A percentile compares a stretch with the other conserved stretches of the same genome.
phyloP scores from a whole-genome alignment of 1,140 invertebrate genomes.

The Hycleus cichorii region DNA sequence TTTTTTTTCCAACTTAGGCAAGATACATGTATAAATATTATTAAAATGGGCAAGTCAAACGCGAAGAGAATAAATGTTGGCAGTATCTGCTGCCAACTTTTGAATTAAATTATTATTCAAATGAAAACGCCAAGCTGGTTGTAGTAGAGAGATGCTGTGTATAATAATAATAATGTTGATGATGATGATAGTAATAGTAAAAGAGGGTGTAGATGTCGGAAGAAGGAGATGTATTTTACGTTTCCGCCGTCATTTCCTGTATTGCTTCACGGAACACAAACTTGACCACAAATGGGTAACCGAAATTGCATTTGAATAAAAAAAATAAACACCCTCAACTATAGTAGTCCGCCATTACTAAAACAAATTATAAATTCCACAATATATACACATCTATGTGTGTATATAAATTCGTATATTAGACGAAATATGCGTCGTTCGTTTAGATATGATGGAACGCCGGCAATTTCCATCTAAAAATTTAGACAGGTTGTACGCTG shows the following conservation, averaged over 20 bases:
- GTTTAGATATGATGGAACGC: constrained; percentile 15
- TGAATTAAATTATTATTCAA: constrained; percentile 36
- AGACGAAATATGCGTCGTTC: constrained; percentile 1
- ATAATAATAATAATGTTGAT: not conserved
- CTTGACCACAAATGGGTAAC: constrained; percentile 25
- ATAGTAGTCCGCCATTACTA: too few relatives aligned
- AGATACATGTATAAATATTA: constrained; percentile 27
- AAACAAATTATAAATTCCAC: too few relatives aligned
- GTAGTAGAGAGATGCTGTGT: constrained; percentile 6
- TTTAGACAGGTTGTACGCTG: constrained; percentile 11
- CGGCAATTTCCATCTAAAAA: constrained; percentile 18
- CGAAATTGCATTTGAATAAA: constrained; percentile 26
- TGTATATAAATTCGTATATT: too few relatives aligned
- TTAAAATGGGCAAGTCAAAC: constrained; percentile 32
- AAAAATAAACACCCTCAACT: not conserved
- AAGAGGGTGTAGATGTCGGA: constrained; percentile 3
- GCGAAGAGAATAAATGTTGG: constrained; percentile 24
- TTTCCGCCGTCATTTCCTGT: constrained; percentile 26
- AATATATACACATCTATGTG: too few relatives aligned
- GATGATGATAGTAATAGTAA: not conserved
- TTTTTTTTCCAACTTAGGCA: too few relatives aligned
- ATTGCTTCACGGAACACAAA: constrained; percentile 27
- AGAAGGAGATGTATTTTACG: constrained; percentile 27
- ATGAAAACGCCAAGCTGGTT: constrained; percentile 18
- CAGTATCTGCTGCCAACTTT: constrained; percentile 26